Evolutionary conservation across 2,888 invertebrate species (phyloP), one percentile per base, ranked within the genome.

Genomic region (Parochlus steinenii): DNA sequence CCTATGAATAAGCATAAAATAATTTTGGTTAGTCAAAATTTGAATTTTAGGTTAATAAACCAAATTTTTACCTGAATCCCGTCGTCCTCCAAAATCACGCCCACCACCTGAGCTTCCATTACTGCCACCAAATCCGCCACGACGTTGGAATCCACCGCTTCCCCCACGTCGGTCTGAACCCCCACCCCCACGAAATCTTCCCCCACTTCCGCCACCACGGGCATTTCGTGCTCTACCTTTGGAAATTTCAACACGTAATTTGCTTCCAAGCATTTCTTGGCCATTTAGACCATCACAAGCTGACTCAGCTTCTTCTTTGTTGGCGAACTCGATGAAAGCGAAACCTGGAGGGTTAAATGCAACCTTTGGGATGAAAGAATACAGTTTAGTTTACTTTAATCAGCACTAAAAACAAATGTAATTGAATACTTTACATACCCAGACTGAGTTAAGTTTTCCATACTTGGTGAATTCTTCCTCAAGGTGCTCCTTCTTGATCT

Each of bases 331-430:
- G 57, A 89, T 82, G 65, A 89, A 89, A 44, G 87, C 89, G 62
- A 89, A 90, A 52, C 89, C 87, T 46, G 87, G 87, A 46, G 89
- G 89, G 62, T 89, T 87, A 59, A 87, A 81, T 46, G 89, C 87
- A 48, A 58, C n/a, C n/a, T n/a, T n/a, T n/a, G n/a, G n/a, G n/a
- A n/a, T n/a, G n/a, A n/a, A n/a, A n/a, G n/a, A n/a, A n/a, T n/a
- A n/a, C n/a, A n/a, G n/a, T n/a, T n/a, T n/a, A n/a, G n/a, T n/a
- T n/a, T n/a, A n/a, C n/a, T n/a, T n/a, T n/a, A n/a, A n/a, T n/a
- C n/a, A n/a, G n/a, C n/a, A n/a, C n/a, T n/a, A n/a, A n/a, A n/a
- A n/a, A n/a, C n/a, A n/a, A n/a, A n/a, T n/a, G n/a, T n/a, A n/a
- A n/a, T 83, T n/a, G n/a, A n/a, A n/a, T n/a, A n/a, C n/a, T n/a